Conservation (phyloP, 2,113 vertebrate species). For the Cyphomyrus discorhynchus region DNA sequence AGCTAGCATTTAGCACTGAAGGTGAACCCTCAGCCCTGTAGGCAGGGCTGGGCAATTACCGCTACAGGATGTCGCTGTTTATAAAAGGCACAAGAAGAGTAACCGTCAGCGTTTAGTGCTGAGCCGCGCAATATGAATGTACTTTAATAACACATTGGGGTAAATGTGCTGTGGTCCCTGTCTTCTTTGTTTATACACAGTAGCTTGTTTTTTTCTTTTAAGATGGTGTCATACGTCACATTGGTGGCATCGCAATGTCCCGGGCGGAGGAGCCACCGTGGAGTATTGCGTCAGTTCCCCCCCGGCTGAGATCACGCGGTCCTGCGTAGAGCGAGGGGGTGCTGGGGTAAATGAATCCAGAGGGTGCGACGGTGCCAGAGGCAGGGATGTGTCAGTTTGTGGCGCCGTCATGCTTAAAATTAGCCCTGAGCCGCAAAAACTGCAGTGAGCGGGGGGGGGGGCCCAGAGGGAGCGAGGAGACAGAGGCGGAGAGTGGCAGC, state of each 20-base stretch:
- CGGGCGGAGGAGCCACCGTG: too few species aligned
- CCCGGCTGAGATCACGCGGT: neutral
- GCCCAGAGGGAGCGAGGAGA: neutral
- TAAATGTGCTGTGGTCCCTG: neutral
- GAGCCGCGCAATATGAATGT: neutral
- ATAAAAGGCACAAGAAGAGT: neutral
- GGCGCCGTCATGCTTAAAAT: constrained; percentile 25
- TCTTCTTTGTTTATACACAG: neutral
- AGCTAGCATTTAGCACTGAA: neutral
- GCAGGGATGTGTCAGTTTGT: constrained; percentile 33
- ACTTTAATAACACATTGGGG: neutral
- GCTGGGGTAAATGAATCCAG: constrained; percentile 21
- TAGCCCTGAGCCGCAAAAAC: constrained; percentile 15
- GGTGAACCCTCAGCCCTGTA: neutral
- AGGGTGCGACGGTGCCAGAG: neutral
- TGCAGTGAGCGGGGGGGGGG: neutral
- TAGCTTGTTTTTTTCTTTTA: neutral
- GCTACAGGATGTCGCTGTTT: neutral
- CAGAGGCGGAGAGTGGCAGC: neutral
- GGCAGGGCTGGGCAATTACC: neutral
- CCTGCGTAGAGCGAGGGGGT: neutral
- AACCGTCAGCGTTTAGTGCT: neutral
- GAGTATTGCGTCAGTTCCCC: neutral
- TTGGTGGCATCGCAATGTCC: neutral
- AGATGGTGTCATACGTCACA: neutral